Evolutionary conservation across 2,113 vertebrate species (phyloP).

Genomic region (Puntigrus tetrazona): DNA sequence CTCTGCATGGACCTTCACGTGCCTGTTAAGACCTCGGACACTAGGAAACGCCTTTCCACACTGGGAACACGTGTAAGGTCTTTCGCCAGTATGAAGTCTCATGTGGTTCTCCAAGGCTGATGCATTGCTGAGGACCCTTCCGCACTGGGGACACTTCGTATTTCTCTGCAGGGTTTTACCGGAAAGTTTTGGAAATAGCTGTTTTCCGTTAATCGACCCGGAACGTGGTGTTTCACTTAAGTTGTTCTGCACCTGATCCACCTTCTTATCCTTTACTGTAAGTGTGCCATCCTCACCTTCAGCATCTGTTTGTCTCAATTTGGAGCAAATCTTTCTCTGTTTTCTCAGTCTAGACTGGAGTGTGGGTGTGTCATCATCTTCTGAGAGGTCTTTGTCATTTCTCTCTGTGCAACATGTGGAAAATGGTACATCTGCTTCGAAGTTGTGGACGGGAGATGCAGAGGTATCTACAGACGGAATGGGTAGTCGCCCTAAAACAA

Average conservation of each 20-base stretch:
- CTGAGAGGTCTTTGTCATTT: not conserved
- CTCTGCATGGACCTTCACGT: slow-evolving; percentile 69
- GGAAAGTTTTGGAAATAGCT: not conserved
- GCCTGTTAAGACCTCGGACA: slow-evolving; percentile 67
- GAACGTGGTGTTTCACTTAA: not conserved
- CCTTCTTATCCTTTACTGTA: not conserved
- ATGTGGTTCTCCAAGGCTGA: slow-evolving; percentile 71
- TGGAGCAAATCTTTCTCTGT: slow-evolving; percentile 43
- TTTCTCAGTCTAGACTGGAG: slow-evolving; percentile 24
- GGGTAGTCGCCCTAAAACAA: not conserved
- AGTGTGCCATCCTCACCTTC: slow-evolving; percentile 5
- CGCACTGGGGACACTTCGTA: slow-evolving; percentile 74
- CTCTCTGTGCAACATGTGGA: slow-evolving; percentile 36
- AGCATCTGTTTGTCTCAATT: slow-evolving; percentile 25
- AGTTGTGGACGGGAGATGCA: slow-evolving; percentile 27
- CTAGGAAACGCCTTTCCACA: slow-evolving; percentile 73
- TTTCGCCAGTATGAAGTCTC: slow-evolving; percentile 64
- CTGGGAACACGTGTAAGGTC: slow-evolving; percentile 67
- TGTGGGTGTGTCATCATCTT: slow-evolving; percentile 23
- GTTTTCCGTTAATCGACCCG: not conserved
- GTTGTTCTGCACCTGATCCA: slow-evolving; percentile 25
- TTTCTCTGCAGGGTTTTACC: slow-evolving; percentile 39
- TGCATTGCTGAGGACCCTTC: slow-evolving; percentile 67
- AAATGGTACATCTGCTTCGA: slow-evolving; percentile 25
- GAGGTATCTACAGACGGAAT: slow-evolving; percentile 15